These are phyloP conservation scores for Ranitomeya imitator DNA, from an alignment of 2,113 vertebrate species.

Conservation along the genomic window DNA sequence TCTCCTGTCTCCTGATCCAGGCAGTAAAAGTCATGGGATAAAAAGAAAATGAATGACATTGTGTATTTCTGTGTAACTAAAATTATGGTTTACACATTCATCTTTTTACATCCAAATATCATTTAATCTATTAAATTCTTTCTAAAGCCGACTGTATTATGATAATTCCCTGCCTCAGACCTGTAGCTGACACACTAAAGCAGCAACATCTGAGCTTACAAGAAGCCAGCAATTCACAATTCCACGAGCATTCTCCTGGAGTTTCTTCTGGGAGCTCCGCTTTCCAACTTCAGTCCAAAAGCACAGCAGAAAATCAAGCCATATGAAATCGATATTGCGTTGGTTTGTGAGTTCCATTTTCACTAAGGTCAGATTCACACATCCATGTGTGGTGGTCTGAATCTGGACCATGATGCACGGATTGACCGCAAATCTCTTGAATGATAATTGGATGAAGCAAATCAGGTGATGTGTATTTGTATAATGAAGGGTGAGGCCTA, in stretches of 20 bases:
- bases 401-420: too few species aligned
- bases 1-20: constrained; percentile 38
- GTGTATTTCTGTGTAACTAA: not conserved
- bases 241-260: not conserved
- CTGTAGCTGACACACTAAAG: not conserved
- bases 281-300: not conserved
- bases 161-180: not conserved
- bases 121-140: not conserved
- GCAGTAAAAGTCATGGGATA: constrained; percentile 44
- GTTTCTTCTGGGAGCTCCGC: not conserved
- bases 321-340: not conserved
- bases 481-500: too few species aligned
- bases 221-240: not conserved
- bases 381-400: too few species aligned
- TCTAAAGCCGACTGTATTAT: not conserved
- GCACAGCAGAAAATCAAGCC: not conserved
- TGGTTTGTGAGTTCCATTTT: not conserved
- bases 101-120: not conserved
- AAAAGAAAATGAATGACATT: constrained; percentile 24
- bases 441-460: too few species aligned
- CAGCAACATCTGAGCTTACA: not conserved
- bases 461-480: too few species aligned
- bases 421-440: too few species aligned
- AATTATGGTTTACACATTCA: not conserved
- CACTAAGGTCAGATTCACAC: too few species aligned